These are phyloP conservation scores for Mohoua ochrocephala DNA, from an alignment of 2,113 vertebrate genomes.

Conservation along the genomic window DNA sequence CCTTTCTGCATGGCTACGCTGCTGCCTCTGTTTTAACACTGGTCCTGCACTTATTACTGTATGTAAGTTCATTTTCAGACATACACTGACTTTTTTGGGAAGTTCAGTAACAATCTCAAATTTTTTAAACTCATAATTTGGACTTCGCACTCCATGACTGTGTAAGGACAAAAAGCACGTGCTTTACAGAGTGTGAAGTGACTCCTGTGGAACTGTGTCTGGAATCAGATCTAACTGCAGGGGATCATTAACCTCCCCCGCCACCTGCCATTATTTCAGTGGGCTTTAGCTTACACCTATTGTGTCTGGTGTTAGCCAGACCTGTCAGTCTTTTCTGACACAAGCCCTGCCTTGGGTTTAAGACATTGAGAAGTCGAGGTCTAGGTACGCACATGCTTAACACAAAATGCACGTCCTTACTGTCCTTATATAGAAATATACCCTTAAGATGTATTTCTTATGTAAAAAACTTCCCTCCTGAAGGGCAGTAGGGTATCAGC, in stretches of 20 bases:
- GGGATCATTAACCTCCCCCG: not conserved
- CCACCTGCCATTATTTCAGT: not conserved
- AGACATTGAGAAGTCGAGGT: not conserved
- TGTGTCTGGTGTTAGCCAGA: not conserved
- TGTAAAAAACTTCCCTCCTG: not conserved
- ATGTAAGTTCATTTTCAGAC: not conserved
- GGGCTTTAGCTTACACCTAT: not conserved
- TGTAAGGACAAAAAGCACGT: accelerated
- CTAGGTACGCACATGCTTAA: not conserved
- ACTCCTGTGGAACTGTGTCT: not conserved
- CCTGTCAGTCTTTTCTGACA: not conserved
- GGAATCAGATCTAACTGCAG: not conserved
- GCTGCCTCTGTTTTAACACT: not conserved
- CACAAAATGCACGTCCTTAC: not conserved
- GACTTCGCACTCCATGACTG: not conserved
- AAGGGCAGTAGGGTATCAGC: not conserved
- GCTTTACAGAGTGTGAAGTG: not conserved
- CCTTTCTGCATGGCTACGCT: no score
- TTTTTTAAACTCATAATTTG: not conserved
- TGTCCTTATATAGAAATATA: not conserved
- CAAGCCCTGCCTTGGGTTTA: not conserved
- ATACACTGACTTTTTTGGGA: not conserved
- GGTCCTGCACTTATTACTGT: not conserved
- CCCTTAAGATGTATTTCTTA: not conserved
- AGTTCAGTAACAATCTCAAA: not conserved